Base-by-base conservation (phyloP, 2,797 vertebrate genomes). In the Gobionotothen gibberifrons region DNA sequence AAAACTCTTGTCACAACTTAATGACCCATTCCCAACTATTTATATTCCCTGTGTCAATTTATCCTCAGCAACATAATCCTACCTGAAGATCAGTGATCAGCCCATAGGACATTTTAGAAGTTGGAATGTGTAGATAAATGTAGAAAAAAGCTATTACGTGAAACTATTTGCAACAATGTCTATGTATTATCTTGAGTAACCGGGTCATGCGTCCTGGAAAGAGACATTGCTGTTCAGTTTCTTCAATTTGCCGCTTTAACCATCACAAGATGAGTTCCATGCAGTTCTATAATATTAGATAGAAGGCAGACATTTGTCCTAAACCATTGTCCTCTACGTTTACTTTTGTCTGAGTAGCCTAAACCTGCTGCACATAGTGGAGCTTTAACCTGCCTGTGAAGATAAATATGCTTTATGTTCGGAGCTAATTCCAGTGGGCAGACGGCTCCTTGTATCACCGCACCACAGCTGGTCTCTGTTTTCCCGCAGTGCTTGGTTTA, bases 391-490 rank as follows among this genome's bases (percentile, higher is more conserved):
- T 86, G 63, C 72, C 73, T 46, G 67, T 67, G 69, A 81, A 87
- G 72, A 87, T 89, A 86, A 89, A 89, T 76, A 44, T 22, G 74
- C 72, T 89, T 46, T 59, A n/a, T 85, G 79, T 84, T 81, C 57
- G 26, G 61, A 85, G 79, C 66, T 83, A 72, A 86, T 85, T 90
- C 83, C 85, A 75, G 43, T 5, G 70, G 71, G 85, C 46, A 74
- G 44, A 14, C 58, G 1, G 26, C 74, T 74, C 53, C 64, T 79
- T 64, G 32, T 88, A 91, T 90, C 89, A 36, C 84, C 60, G 49
- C 79, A 22, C 72, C 69, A 70, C 87, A 92, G 88, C 86, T 76
- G 83, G 21, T 78, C 79, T 53, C 77, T n/a, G 76, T 69, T 66
- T 58, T 77, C 75, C 73, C 4, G 57, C 76, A 63, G 78, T 4